Percentiles rank a stretch among this genome's conserved stretches.
Evolutionary conservation across 2,888 invertebrate species (phyloP).

Genomic region (Entomobrya proxima): DNA sequence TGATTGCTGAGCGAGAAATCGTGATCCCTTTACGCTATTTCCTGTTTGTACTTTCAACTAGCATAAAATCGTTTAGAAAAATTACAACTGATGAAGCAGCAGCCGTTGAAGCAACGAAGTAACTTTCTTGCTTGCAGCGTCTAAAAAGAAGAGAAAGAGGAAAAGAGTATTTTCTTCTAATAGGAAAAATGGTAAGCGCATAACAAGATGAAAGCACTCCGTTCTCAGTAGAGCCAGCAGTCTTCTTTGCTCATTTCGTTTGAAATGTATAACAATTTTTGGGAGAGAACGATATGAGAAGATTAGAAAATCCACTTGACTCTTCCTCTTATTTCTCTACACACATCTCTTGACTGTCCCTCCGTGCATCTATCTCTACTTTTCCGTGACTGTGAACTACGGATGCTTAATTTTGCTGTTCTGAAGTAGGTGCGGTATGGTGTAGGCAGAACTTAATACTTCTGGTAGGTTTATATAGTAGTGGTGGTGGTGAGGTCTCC

Average conservation of each 20-base stretch:
- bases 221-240: neutral
- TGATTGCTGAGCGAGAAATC: too few species aligned
- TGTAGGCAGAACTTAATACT: too few species aligned
- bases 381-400: slow-evolving; percentile 4
- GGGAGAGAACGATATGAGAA: neutral
- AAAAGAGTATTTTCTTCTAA: neutral
- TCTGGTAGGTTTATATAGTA: neutral
- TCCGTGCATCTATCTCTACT: neutral
- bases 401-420: too few species aligned
- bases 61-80: slow-evolving; percentile 9
- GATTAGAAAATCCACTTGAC: slow-evolving; percentile 26
- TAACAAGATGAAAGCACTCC: neutral
- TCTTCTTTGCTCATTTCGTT: neutral
- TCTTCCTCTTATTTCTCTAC: neutral
- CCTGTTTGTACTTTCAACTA: neutral
- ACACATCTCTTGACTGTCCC: neutral
- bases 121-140: too few species aligned
- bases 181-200: neutral
- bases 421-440: too few species aligned
- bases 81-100: neutral
- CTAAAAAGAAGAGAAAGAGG: neutral
- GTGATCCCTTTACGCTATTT: neutral
- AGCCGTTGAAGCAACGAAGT: neutral
- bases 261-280: neutral
- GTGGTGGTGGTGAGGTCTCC: neutral